These are phyloP conservation scores for Pteronotus mesoamericanus DNA, from an alignment of 2,797 vertebrate species.

Conservation along the genomic window DNA sequence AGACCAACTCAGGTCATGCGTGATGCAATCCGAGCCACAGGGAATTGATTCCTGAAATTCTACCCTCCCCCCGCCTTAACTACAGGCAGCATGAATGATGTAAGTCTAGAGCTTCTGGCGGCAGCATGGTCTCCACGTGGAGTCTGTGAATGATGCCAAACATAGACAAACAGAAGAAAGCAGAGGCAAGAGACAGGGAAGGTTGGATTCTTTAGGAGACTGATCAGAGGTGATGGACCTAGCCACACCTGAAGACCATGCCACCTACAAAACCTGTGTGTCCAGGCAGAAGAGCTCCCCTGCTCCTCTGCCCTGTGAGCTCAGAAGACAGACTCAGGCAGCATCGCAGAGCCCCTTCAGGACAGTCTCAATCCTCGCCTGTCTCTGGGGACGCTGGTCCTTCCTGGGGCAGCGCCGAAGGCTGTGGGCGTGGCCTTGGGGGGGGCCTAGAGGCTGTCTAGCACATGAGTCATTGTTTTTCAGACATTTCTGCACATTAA, in stretches of 20 bases:
- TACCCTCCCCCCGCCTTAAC: rapidly evolving
- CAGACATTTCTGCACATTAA: background rate
- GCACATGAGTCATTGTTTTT: conserved; percentile 53
- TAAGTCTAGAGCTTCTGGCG: background rate
- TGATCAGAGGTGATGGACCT: background rate
- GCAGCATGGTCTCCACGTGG: background rate
- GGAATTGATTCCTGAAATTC: background rate
- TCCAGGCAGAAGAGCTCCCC: background rate
- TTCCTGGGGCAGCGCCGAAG: background rate
- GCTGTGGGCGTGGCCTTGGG: background rate
- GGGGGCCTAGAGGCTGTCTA: background rate
- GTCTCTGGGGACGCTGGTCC: background rate
- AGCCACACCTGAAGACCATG: background rate
- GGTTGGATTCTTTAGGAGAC: background rate
- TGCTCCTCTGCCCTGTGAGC: background rate
- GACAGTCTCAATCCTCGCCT: background rate
- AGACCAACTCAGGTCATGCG: background rate
- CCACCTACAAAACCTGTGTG: background rate
- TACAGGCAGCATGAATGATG: background rate
- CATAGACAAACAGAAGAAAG: background rate
- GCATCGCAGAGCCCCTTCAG: background rate
- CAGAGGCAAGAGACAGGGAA: background rate
- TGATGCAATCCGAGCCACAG: background rate
- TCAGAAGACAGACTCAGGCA: background rate
- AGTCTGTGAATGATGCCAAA: background rate